Percentiles rank a stretch among this genome's conserved stretches.
Evolutionary conservation across 2,888 invertebrate species (phyloP).

Genomic region (Xiphydria camelus): DNA sequence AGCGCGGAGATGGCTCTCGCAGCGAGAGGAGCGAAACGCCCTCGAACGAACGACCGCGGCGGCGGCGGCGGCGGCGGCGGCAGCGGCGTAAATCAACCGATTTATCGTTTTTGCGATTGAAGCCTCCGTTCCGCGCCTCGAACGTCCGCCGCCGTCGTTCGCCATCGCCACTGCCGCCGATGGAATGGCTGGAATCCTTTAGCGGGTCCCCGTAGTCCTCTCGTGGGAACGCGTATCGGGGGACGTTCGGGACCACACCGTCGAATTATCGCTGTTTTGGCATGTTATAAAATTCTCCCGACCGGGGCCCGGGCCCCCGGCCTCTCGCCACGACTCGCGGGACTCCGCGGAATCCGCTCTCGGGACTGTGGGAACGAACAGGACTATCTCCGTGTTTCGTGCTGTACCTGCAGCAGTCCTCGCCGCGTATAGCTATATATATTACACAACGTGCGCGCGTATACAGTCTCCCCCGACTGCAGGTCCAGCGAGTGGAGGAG

Average conservation of each 20-base stretch:
- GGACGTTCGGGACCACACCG: conserved; percentile 54
- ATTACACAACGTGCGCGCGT: too few species aligned
- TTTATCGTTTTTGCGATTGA: conserved; percentile 55
- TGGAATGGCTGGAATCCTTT: conserved; percentile 53
- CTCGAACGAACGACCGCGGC: too few species aligned
- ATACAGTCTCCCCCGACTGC: too few species aligned
- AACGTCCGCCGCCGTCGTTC: background rate
- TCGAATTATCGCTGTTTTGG: conserved; percentile 58
- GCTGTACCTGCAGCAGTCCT: background rate
- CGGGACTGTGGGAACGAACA: conserved; percentile 52
- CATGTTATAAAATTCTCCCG: conserved; percentile 48
- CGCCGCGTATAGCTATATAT: too few species aligned
- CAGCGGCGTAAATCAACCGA: conserved; percentile 56
- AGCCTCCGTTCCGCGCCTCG: conserved; percentile 27
- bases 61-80: too few species aligned
- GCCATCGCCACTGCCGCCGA: background rate
- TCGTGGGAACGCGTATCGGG: conserved; percentile 54
- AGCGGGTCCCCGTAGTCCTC: conserved; percentile 21
- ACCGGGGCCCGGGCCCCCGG: conserved; percentile 2
- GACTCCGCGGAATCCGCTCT: conserved; percentile 50
- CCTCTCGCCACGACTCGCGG: conserved; percentile 14
- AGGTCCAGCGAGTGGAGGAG: too few species aligned
- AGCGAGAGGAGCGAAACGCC: too few species aligned
- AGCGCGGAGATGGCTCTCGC: too few species aligned
- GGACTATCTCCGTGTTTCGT: conserved; percentile 21